Percentiles rank a stretch among this genome's conserved stretches.
Conservation (phyloP, 2,888 invertebrate species). For the Drosophila rubida region DNA sequence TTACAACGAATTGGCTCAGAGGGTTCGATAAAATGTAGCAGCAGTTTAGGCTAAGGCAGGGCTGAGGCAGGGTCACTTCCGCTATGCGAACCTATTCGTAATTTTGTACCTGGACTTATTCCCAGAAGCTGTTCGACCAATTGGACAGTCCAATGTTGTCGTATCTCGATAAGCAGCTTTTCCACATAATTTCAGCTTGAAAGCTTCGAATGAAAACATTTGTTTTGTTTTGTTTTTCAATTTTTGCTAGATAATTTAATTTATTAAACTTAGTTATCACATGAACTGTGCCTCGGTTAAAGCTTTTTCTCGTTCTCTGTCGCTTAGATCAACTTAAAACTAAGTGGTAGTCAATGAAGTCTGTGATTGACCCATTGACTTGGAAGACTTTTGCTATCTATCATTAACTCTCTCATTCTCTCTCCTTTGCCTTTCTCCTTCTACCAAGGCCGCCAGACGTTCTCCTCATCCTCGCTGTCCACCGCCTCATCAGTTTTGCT, state of each 20-base stretch:
- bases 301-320: constrained; percentile 14
- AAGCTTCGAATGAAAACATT: constrained; percentile 23
- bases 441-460: constrained; percentile 84
- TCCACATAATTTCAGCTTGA: constrained; percentile 3
- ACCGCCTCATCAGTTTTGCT: constrained; percentile 59
- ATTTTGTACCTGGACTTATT: constrained; percentile 1
- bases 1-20: constrained; percentile 47
- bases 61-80: constrained; percentile 32
- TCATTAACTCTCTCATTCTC: constrained; percentile 15
- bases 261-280: constrained; percentile 68
- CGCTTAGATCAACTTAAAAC: constrained; percentile 37
- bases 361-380: constrained; percentile 34
- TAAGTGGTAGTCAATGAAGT: constrained; percentile 46
- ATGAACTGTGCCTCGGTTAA: constrained; percentile 61
- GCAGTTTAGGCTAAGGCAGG: constrained; percentile 22
- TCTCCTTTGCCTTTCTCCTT: neutral
- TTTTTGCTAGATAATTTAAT: constrained; percentile 68
- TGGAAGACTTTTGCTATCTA: constrained; percentile 67
- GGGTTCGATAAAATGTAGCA: constrained; percentile 31
- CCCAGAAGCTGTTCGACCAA: constrained; percentile 37
- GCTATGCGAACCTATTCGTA: constrained; percentile 6
- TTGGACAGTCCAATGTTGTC: constrained; percentile 22
- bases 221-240: neutral
- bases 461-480: constrained; percentile 73
- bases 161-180: constrained; percentile 13